Evolutionary conservation across 1,140 invertebrate genomes (phyloP), one percentile per base, ranked within the genome.

Genomic region (Drepana arcuata): DNA sequence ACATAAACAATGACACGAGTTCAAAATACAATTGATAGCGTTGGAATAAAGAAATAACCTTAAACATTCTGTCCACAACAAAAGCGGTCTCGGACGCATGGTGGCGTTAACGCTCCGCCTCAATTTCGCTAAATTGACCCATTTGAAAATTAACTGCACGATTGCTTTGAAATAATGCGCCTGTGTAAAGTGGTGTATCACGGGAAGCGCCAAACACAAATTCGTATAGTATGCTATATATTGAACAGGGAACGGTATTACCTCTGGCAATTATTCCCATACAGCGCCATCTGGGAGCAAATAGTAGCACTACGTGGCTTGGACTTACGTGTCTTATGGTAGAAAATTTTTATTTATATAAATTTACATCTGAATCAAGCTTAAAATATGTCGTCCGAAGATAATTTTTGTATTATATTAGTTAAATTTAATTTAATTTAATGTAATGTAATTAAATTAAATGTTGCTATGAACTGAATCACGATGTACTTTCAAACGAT

Each of bases 131-230:
- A 70, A 79, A 77, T 79, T 71, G 62, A 40, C 62, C 66, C 62
- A 74, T 79, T 77, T 68, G 49, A 48, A 77, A 74, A 77, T 79
- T 79, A 77, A 72, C 74, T 79, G 72, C 74, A 64, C 70, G 70
- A 74, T 77, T 77, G 64, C 70, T 69, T 62, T 53, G 48, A 55
- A 68, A 77, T 73, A 79, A 79, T 69, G 52, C 37, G 53, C 54
- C 35, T 45, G 35, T 63, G 60, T 56, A 47, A 48, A 56, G 53
- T 51, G 49, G 62, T 68, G 41, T 43, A 57, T 57, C 54, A 51
- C 50, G 37, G 33, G 34, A 52, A 52, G 44, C 39, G 35, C 52
- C 40, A 40, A 52, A 57, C 58, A 65, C 54, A 60, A 70, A 63
- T 62, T 50, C n/a, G n/a, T n/a, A n/a, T n/a, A n/a, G n/a, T n/a